Conservation (phyloP, 1,140 invertebrate genomes). For the Meloidogyne hapla region DNA sequence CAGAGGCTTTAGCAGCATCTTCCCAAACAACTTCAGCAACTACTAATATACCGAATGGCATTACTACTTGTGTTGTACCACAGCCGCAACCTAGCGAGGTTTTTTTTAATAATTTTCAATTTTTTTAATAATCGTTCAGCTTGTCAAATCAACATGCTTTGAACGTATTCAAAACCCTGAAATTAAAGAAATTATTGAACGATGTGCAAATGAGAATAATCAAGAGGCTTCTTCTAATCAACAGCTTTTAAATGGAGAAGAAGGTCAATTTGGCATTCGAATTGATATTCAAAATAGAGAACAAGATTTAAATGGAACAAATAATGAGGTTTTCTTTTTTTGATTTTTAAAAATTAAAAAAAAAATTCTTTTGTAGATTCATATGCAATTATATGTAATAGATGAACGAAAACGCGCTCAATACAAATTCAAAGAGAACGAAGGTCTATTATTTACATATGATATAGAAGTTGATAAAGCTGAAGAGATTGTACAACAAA, state of each 20-base stretch:
- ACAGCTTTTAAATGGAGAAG: slow-evolving; percentile 85
- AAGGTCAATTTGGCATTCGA: slow-evolving; percentile 68
- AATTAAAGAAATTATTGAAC: slow-evolving; percentile 77
- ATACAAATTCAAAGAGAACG: slow-evolving; percentile 91
- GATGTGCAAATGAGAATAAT: slow-evolving; percentile 85
- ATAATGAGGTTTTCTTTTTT: slow-evolving; percentile 67
- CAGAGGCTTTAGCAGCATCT: neutral
- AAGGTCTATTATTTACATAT: slow-evolving; percentile 98
- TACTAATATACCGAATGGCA: neutral
- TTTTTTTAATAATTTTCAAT: no score
- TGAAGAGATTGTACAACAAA: slow-evolving; percentile 84
- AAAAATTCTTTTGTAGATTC: slow-evolving; percentile 64
- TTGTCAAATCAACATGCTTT: slow-evolving; percentile 89
- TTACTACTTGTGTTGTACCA: no score
- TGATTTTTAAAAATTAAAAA: neutral
- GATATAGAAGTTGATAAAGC: slow-evolving; percentile 87
- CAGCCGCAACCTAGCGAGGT: no score
- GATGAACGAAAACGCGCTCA: slow-evolving; percentile 93
- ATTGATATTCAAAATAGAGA: slow-evolving; percentile 83
- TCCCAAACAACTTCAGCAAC: neutral
- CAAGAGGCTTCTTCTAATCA: slow-evolving; percentile 88
- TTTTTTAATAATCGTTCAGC: slow-evolving; percentile 70
- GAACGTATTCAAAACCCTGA: slow-evolving; percentile 90
- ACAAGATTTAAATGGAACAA: slow-evolving; percentile 67
- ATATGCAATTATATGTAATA: slow-evolving; percentile 86